Conservation (phyloP, 2,888 invertebrate genomes). For the Stegophylla sp. region DNA sequence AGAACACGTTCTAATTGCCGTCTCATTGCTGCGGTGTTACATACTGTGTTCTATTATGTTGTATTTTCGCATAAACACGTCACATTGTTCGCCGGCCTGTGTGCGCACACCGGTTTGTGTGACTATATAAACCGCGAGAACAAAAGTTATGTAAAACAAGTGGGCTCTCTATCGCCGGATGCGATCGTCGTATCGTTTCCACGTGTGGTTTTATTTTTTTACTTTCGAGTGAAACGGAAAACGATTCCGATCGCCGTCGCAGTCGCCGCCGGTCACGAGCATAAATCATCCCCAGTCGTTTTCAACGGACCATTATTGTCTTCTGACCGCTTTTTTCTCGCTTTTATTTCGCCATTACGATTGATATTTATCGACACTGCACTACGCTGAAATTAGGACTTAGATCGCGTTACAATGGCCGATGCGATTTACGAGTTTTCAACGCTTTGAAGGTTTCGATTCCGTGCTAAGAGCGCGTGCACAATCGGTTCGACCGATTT, state of each 20-base stretch:
- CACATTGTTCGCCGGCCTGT: too few relatives aligned
- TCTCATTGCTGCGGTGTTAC: too few relatives aligned
- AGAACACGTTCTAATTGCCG: too few relatives aligned
- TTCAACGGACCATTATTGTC: constrained; percentile 35
- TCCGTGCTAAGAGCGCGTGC: not conserved
- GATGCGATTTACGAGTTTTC: constrained; percentile 15
- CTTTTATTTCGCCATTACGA: not conserved
- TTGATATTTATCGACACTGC: constrained; percentile 32
- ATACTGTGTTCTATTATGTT: too few relatives aligned
- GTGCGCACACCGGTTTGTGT: not conserved
- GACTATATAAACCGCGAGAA: not conserved
- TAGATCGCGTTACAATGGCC: constrained; percentile 6
- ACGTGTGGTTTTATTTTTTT: constrained; percentile 16
- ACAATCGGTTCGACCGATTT: not conserved
- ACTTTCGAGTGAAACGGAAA: constrained; percentile 15
- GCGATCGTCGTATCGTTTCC: constrained; percentile 10
- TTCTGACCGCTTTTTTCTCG: constrained; percentile 25
- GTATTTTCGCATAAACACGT: too few relatives aligned
- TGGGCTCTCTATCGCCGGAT: not conserved
- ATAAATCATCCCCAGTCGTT: constrained; percentile 44
- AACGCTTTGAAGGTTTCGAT: not conserved
- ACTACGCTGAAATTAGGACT: constrained; percentile 20
- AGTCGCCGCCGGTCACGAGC: not conserved
- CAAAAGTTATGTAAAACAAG: constrained; percentile 27
- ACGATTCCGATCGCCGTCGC: constrained; percentile 1